Conservation (phyloP, 2,797 vertebrate genomes). For the Hippopotamyrus pictus region DNA sequence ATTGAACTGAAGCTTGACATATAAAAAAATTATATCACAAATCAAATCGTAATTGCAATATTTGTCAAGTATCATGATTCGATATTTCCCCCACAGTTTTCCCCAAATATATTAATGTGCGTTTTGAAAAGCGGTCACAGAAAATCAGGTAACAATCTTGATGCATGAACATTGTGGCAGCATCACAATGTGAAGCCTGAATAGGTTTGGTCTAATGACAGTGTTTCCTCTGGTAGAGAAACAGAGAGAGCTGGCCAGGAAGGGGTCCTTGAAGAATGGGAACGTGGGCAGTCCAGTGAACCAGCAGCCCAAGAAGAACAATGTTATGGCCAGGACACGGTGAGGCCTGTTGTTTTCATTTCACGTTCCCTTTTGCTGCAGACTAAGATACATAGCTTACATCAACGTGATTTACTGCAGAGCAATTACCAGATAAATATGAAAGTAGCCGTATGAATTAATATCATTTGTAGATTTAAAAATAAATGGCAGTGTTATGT, state of each 20-base stretch:
- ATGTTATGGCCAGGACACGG: slow-evolving; percentile 96
- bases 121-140: not conserved
- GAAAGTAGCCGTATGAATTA: not conserved
- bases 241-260: slow-evolving; percentile 90
- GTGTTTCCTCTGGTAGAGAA: slow-evolving; percentile 68
- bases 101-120: not conserved
- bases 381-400: not conserved
- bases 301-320: slow-evolving; percentile 98
- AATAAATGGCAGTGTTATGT: not conserved
- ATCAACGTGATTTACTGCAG: not conserved
- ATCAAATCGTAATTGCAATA: not conserved
- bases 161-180: not conserved
- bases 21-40: not conserved
- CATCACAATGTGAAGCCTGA: not conserved
- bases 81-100: too few relatives aligned
- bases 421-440: not conserved
- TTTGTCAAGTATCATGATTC: not conserved
- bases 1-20: not conserved
- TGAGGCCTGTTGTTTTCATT: slow-evolving; percentile 46
- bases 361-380: not conserved
- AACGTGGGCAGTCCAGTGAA: slow-evolving; percentile 92
- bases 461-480: not conserved
- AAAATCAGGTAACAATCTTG: not conserved
- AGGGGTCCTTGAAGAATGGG: slow-evolving; percentile 90
- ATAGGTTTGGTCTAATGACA: not conserved